A percentile compares a stretch with the other conserved stretches of the same genome.
phyloP scores from a whole-genome alignment of 2,797 vertebrate genomes.

The Eurystomus glaucurus region DNA sequence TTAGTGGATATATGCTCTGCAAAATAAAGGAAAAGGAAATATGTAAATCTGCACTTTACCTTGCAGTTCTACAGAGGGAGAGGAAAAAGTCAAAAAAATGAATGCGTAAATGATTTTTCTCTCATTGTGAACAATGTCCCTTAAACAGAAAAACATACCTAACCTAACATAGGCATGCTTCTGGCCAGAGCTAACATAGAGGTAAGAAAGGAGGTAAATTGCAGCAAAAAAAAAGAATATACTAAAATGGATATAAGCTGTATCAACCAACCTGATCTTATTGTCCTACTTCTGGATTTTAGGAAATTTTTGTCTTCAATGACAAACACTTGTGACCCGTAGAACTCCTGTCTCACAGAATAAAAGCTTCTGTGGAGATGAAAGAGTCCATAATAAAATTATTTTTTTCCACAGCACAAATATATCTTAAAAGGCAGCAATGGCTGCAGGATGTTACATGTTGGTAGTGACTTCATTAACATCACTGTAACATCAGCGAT shows the following conservation, averaged over 20 bases:
- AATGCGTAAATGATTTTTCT: neutral
- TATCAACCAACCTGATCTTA: accelerated
- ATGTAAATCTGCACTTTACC: neutral
- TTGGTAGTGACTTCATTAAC: slow-evolving; percentile 3
- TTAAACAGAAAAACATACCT: neutral
- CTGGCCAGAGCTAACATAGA: neutral
- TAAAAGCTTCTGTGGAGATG: neutral
- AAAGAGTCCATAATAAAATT: neutral
- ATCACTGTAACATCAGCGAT: neutral
- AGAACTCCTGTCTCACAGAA: neutral
- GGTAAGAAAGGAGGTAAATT: neutral
- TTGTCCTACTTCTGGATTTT: neutral
- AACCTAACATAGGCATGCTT: neutral
- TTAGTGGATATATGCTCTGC: neutral
- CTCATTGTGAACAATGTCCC: neutral
- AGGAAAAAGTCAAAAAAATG: neutral
- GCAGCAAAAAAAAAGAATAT: neutral
- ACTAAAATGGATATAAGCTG: neutral
- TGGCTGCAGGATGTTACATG: neutral
- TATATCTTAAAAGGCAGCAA: neutral
- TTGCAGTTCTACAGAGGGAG: neutral
- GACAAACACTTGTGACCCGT: neutral
- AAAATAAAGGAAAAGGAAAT: neutral
- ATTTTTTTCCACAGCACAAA: neutral
- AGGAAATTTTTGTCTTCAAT: neutral